Evolutionary conservation across 2,797 vertebrate genomes (phyloP).

Genomic region (Loriculus beryllinus): DNA sequence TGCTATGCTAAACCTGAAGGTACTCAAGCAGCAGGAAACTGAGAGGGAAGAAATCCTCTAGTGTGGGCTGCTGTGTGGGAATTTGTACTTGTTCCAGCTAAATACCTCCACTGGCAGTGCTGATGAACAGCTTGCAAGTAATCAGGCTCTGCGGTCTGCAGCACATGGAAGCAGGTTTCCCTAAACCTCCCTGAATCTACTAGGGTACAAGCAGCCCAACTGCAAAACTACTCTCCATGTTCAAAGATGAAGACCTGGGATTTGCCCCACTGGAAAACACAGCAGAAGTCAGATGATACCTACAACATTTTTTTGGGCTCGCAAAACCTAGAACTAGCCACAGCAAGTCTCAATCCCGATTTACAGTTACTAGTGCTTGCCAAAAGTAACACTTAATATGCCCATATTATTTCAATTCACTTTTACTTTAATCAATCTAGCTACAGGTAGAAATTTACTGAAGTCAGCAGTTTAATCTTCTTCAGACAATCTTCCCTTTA

Average conservation of each 20-base stretch:
- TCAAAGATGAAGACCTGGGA: not conserved
- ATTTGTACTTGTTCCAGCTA: not conserved
- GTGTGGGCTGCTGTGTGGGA: not conserved
- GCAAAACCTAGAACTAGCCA: not conserved
- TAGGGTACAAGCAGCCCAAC: not conserved
- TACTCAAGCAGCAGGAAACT: not conserved
- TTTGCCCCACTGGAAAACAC: not conserved
- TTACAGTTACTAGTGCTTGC: not conserved
- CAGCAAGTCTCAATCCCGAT: not conserved
- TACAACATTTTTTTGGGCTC: not conserved
- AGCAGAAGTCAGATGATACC: not conserved
- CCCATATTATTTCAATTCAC: not conserved
- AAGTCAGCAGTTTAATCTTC: not conserved
- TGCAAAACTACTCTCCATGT: not conserved
- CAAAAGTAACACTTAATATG: not conserved
- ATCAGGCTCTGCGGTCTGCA: not conserved
- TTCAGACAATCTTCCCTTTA: not conserved
- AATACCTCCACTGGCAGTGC: not conserved
- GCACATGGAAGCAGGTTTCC: not conserved
- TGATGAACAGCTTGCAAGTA: not conserved
- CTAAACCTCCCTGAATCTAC: not conserved
- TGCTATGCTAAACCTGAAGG: not conserved
- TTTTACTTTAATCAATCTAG: not conserved
- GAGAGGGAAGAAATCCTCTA: not conserved
- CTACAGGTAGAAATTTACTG: not conserved